Evolutionary conservation across 2,113 vertebrate species (phyloP), one percentile per base, ranked within the genome.

Genomic region (Phyllopteryx taeniolatus): DNA sequence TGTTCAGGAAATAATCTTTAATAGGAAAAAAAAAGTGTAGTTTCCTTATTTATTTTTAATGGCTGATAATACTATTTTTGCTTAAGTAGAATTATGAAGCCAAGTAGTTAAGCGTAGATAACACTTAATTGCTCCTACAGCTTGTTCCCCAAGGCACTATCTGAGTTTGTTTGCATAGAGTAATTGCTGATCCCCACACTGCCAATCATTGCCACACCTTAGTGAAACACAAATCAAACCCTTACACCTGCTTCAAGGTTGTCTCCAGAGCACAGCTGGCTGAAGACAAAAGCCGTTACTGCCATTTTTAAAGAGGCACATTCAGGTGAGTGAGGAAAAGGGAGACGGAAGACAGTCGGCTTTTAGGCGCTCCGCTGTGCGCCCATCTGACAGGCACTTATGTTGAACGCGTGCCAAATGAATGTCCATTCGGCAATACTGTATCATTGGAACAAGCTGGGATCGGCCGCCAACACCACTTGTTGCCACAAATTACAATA

Each of bases 331-430:
- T 2, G 22, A 66, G 20, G 8, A 66, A 47, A 49, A 66, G 47
- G 22, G 7, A 31, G 8, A 66, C 31, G 22, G n/a, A 47, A 66
- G 43, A 66, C 44, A 66, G 43, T 22, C 64, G 2, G 22, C 43
- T 68, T 42, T n/a, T 5, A 42, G 49, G 51, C 6, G 62, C 42
- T 65, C 62, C n/a, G 15, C 47, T 53, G 47, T n/a, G 27, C 17
- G 20, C 19, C 67, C 67, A 68, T 68, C 49, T 54, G 67, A 68
- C 67, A 68, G 12, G 17, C 67, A 68, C 67, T 39, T 68, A 53
- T 68, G 22, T 70, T 46, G 17, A 54, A 67, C 43, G 6, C 17
- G 17, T 31, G 22, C 27, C 46, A 49, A 59, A 49, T 9, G 15
- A 8, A 46, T 35, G 65, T 51, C 64, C 64, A 67, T 42, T 42